Evolutionary conservation across 2,113 vertebrate genomes (phyloP), one percentile per base, ranked within the genome.

Genomic region (Lepus americanus): DNA sequence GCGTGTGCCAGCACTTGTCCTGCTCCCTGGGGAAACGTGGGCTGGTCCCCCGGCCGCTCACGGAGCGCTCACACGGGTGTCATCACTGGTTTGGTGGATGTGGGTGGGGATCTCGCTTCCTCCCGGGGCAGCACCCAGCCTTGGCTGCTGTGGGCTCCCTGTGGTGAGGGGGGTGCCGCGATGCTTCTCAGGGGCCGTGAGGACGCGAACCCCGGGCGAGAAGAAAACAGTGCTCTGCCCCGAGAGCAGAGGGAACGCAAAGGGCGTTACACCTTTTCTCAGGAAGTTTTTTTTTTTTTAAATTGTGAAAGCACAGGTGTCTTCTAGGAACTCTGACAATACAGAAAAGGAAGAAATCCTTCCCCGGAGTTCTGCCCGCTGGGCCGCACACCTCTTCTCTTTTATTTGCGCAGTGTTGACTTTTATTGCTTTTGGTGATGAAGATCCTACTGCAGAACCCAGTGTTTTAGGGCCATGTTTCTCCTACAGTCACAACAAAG

Each of bases 1-100:
- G 85, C 49, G 92, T 96, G 11, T 85, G 39, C 67, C 25, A 83
- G 49, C 33, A 51, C 44, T 83, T 89, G 22, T 72, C 44, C 31
- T 78, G 3, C 81, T 93, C 94, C 59, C 6, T 49, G 16, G 73
- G 9, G 49, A 92, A 89, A 17, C 25, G 86, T 66, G 55, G 49
- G 39, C 51, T 59, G 51, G 36, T 87, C 44, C 17, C 36, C 64
- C 88, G 44, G 44, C 44, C 44, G 44, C 44, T 44, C 44, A 44
- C 44, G 6, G 44, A 44, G 44, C 6, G 1, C 44, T 44, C 44
- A 44, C 44, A 44, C 6, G 44, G 44, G 44, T 44, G 44, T 44
- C 44, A 44, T 5, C 44, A 44, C 44, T 44, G 44, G 44, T 44
- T 44, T 44, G 5, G 44, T 44, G 44, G 44, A 44, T 44, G 44